Base-by-base conservation (phyloP, 2,797 vertebrate genomes). In the Silurus aristotelis region DNA sequence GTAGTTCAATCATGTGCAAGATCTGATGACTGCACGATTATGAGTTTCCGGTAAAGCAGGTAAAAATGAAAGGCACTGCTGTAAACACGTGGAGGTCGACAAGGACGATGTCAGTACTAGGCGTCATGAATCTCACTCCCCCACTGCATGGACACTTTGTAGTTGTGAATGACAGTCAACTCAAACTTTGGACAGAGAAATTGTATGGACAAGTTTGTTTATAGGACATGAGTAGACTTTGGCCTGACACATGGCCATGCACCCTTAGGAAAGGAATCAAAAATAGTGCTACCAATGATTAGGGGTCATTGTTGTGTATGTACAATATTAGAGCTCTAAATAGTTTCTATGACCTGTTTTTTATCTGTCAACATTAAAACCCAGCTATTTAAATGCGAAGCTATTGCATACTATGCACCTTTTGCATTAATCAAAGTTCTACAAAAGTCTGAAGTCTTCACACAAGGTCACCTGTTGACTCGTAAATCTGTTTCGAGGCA, bases 401-500 rank as follows among this genome's bases (percentile, higher is more conserved):
- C 27, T 27, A 27, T 52, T 19, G 5, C 25, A 52, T 17, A 3
- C 13, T 48, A 66, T 12, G 19, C 22, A 4, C 66, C 10, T 10
- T 52, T 52, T 7, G 48, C 6, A 7, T 10, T 7, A 10, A 52
- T 52, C 48, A 52, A 52, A 52, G 48, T 52, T 10, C 48, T 52
- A 52, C 6, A 52, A 52, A 52, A 52, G 48, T 52, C 12, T 38
- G 7, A 52, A 25, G 13, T 7, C 27, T 43, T 71, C 27, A 58
- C 31, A 76, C 84, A 86, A 82, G 80, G 72, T 70, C 80, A 86
- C 15, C 38, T 61, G 46, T 66, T 86, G 72, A 77, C 17, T 68
- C 46, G 13, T 25, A 67, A 55, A 80, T 66, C 79, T 64, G n/a
- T 66, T 46, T 8, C 2, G 15, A 82, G 71, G 19, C 78, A 81